These are phyloP conservation scores for Selenia dentaria DNA, from an alignment of 2,888 invertebrate species.

Conservation along the genomic window DNA sequence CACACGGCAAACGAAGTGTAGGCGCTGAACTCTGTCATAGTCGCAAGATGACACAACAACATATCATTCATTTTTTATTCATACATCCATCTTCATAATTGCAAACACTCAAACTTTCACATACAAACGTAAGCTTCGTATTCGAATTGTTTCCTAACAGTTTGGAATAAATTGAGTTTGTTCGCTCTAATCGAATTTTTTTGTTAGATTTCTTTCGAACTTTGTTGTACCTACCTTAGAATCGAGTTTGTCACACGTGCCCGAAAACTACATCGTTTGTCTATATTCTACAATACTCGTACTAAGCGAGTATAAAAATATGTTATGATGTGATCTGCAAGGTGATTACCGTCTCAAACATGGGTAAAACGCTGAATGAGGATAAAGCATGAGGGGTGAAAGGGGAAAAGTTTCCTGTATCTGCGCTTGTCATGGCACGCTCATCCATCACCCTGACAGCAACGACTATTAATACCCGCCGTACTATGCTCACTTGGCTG, in stretches of 20 bases:
- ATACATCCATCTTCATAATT: constrained; percentile 30
- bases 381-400: constrained; percentile 36
- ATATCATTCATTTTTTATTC: constrained; percentile 18
- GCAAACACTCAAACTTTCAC: constrained; percentile 17
- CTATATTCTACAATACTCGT: not conserved
- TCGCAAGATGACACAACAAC: constrained; percentile 17
- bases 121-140: constrained; percentile 5
- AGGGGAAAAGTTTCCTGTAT: constrained; percentile 49
- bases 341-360: constrained; percentile 24
- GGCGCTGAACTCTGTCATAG: constrained; percentile 35
- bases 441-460: constrained; percentile 76
- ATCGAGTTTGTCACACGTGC: too few species aligned
- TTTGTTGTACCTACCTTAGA: too few species aligned
- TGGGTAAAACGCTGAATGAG: constrained; percentile 17
- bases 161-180: constrained; percentile 13
- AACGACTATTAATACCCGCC: constrained; percentile 66
- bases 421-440: constrained; percentile 63
- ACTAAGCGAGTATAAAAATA: not conserved
- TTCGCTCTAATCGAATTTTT: constrained; percentile 16
- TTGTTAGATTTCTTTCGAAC: constrained; percentile 8
- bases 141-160: constrained; percentile 3
- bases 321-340: constrained; percentile 6
- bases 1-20: constrained; percentile 43
- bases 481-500: constrained; percentile 41
- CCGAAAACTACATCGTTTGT: constrained; percentile 4